Conservation (phyloP, 2,797 vertebrate genomes). For the Alauda arvensis region DNA sequence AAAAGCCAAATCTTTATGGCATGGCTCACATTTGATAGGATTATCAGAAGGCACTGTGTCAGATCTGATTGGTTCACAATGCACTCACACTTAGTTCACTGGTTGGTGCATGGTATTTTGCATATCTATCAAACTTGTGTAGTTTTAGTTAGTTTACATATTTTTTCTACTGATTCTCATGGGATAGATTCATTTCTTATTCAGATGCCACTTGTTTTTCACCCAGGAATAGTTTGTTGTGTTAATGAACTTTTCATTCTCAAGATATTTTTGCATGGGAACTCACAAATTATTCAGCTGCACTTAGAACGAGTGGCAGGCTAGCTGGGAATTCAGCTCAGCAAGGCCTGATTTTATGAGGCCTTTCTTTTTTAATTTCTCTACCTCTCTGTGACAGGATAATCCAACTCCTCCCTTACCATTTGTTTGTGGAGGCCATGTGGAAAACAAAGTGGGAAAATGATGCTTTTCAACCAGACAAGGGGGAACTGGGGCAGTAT, state of each 20-base stretch:
- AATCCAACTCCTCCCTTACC: not conserved
- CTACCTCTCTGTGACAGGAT: not conserved
- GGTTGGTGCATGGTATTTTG: not conserved
- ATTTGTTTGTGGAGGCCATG: not conserved
- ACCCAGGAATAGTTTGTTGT: not conserved
- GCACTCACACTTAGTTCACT: not conserved
- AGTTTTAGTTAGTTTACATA: not conserved
- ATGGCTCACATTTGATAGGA: not conserved
- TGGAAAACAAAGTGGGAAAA: not conserved
- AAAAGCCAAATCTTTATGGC: not conserved
- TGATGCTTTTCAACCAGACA: not conserved
- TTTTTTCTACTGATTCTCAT: not conserved
- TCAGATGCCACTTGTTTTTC: not conserved
- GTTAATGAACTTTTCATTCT: not conserved
- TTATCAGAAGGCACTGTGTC: not conserved
- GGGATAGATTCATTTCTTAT: not conserved
- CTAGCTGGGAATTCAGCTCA: not conserved
- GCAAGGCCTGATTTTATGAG: not conserved
- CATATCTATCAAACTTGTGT: not conserved
- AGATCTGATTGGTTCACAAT: not conserved
- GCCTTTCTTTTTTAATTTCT: not conserved
- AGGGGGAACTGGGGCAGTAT: not conserved
- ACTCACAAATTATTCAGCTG: not conserved
- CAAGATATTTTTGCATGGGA: not conserved
- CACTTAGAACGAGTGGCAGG: not conserved